Evolutionary conservation across 2,797 vertebrate genomes (phyloP).

Genomic region (Adelosebastes latens): DNA sequence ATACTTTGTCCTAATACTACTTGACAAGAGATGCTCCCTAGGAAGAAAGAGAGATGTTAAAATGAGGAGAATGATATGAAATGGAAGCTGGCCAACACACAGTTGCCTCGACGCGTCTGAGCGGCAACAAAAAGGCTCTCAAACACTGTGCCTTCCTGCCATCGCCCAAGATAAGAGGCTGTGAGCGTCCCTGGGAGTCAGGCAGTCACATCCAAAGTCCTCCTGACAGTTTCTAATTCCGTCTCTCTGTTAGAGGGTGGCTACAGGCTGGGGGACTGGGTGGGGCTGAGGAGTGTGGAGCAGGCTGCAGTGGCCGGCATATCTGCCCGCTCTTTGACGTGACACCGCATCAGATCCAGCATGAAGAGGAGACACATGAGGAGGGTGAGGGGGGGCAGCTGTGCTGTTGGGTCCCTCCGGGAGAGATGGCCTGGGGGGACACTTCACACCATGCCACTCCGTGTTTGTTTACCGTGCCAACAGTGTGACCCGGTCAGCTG

Average conservation of each 20-base stretch:
- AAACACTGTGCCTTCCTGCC: constrained; percentile 26
- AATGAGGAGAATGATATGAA: constrained; percentile 54
- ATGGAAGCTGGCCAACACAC: constrained; percentile 52
- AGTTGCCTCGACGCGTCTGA: constrained; percentile 42
- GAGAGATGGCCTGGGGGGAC: constrained; percentile 54
- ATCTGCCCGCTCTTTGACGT: constrained; percentile 30
- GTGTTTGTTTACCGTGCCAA: constrained; percentile 74
- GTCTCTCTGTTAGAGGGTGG: constrained; percentile 21
- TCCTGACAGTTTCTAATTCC: constrained; percentile 66
- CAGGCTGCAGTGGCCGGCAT: constrained; percentile 21
- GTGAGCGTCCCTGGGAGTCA: constrained; percentile 48
- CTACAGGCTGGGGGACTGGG: constrained; percentile 31
- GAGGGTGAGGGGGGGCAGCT: constrained; percentile 28
- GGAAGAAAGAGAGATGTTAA: constrained; percentile 51
- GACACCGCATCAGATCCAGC: constrained; percentile 37
- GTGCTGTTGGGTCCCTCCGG: constrained; percentile 27
- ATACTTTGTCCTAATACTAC: constrained; percentile 65
- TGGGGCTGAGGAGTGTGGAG: background rate
- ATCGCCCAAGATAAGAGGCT: constrained; percentile 40
- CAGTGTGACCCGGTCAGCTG: constrained; percentile 67
- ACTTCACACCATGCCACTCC: constrained; percentile 71
- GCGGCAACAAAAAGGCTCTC: constrained; percentile 57
- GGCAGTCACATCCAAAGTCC: constrained; percentile 44
- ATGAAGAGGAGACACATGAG: constrained; percentile 29
- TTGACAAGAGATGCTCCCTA: constrained; percentile 67